Evolutionary conservation across 2,797 vertebrate genomes (phyloP), one percentile per base, ranked within the genome.

Genomic region (Danionella dracula): DNA sequence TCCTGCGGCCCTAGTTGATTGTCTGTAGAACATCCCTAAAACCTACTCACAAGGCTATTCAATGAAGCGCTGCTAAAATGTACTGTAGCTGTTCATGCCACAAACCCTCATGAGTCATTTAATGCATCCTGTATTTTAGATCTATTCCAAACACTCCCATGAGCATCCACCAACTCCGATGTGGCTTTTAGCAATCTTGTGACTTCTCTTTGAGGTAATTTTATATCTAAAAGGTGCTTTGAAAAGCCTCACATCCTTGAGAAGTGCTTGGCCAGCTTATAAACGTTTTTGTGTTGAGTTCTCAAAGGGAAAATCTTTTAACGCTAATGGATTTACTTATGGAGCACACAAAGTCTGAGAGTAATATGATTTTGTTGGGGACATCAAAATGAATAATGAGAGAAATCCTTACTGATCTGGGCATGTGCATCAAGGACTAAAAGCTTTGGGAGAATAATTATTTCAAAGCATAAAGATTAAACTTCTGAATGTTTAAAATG

Each of bases 241-340:
- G 41, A 53, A 60, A 66, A 61, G 17, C 63, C 46, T 10, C 16
- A 40, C 57, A 57, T 59, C 44, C 59, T 67, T 67, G 50, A 67
- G 32, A 67, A 56, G 11, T 20, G 29, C 16, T 31, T 13, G 40
- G 20, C 29, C 51, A 48, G 27, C 44, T 34, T 32, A 31, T 21
- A 13, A 71, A 34, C 20, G 41, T 35, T 60, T 60, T 23, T 29
- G 8, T 50, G 42, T 16, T 7, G 13, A 15, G 34, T 20, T 20
- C 29, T 60, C 23, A 13, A 64, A 56, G 11, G 35, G 11, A 67
- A 42, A 51, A 16, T 42, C 23, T 71, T 13, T 64, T 41, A 15
- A 20, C 15, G 1, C 37, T 72, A 60, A 54, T 55, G 49, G 49
- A 41, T 56, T 72, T 49, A 55, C 42, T 54, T 66, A 23, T 35